Evolutionary conservation across 2,113 vertebrate species (phyloP).

Genomic region (Vulpes vulpes): DNA sequence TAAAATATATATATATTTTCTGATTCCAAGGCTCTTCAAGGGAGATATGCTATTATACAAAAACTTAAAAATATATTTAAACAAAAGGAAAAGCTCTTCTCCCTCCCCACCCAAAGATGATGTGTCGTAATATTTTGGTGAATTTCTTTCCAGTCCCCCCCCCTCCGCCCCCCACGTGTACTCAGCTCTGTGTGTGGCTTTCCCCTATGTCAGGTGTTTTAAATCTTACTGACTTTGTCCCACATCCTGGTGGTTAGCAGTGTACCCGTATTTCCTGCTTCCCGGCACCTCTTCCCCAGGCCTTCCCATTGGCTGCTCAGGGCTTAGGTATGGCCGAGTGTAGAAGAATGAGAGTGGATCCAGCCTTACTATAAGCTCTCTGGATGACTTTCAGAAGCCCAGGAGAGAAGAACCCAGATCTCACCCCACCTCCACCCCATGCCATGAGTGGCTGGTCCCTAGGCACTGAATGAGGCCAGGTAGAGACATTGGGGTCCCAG

Average conservation of each 20-base stretch:
- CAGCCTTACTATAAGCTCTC: background rate
- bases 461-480: background rate
- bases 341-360: background rate
- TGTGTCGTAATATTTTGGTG: background rate
- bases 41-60: background rate
- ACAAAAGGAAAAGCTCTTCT: background rate
- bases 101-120: background rate
- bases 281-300: background rate
- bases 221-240: background rate
- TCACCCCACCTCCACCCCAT: background rate
- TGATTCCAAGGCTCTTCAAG: conserved; percentile 26
- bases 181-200: background rate
- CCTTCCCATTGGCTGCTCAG: background rate
- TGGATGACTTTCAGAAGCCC: background rate
- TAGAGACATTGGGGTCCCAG: background rate
- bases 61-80: background rate
- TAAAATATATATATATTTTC: background rate
- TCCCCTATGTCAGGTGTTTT: background rate
- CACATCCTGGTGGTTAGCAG: background rate
- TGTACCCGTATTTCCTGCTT: background rate
- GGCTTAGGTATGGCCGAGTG: background rate
- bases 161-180: too few relatives aligned
- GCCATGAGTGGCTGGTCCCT: background rate
- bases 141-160: background rate
- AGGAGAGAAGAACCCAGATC: background rate